Conservation (phyloP, 2,888 invertebrate species). For the Drosophila picticornis region DNA sequence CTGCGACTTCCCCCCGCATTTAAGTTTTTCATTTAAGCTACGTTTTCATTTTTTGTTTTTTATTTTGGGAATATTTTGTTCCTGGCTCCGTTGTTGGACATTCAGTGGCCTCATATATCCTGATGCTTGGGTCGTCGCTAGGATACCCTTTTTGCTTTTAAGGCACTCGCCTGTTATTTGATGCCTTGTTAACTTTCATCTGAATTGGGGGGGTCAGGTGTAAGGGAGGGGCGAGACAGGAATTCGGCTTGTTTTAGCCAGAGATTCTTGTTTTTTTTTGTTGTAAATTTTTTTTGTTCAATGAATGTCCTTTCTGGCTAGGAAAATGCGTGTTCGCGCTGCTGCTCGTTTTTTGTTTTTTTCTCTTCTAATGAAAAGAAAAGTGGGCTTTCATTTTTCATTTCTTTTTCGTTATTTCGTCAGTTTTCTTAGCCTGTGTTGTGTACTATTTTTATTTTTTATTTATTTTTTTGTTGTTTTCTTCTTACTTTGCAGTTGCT, state of each 20-base stretch:
- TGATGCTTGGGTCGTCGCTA: conserved; percentile 61
- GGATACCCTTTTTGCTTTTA: conserved; percentile 75
- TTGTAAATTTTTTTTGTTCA: conserved; percentile 23
- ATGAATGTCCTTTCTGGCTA: conserved; percentile 64
- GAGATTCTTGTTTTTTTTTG: conserved; percentile 44
- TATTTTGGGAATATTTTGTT: background rate
- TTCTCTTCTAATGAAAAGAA: conserved; percentile 70
- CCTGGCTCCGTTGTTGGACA: conserved; percentile 40
- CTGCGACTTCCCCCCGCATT: background rate
- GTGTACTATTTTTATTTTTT: conserved; percentile 47
- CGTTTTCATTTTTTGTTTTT: conserved; percentile 16
- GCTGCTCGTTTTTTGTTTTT: conserved; percentile 57
- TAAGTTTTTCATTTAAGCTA: conserved; percentile 48
- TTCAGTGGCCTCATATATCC: conserved; percentile 40
- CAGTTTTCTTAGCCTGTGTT: conserved; percentile 24
- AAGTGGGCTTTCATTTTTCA: conserved; percentile 67
- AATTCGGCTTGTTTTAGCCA: conserved; percentile 65
- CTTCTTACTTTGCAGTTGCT: conserved; percentile 10
- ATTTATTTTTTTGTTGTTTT: conserved; percentile 12
- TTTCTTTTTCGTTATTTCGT: conserved; percentile 28
- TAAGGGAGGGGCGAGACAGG: conserved; percentile 25
- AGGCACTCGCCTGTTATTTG: conserved; percentile 71
- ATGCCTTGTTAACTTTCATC: conserved; percentile 80
- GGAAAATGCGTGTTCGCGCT: conserved; percentile 54
- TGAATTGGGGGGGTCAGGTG: conserved; percentile 13